These are phyloP conservation scores for Micromesistius poutassou DNA, from an alignment of 2,797 vertebrate genomes.

Conservation along the genomic window DNA sequence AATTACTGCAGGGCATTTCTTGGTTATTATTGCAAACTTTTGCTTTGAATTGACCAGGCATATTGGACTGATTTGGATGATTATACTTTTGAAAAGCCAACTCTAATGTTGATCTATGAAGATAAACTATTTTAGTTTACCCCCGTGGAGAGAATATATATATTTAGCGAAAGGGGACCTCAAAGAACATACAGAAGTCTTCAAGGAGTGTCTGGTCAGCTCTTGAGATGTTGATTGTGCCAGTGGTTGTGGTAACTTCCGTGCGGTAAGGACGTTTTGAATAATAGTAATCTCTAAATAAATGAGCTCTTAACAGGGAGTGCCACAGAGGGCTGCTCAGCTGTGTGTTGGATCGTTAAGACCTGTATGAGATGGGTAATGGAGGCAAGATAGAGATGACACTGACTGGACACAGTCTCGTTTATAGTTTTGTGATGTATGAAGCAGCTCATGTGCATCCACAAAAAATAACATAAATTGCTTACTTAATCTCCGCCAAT, in stretches of 20 bases:
- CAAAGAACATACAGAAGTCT: slow-evolving; percentile 10
- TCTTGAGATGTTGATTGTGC: slow-evolving; percentile 44
- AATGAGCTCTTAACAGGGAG: too few species aligned
- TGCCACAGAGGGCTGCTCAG: not conserved
- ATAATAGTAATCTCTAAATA: not conserved
- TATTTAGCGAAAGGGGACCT: slow-evolving; percentile 64
- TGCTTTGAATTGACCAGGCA: not conserved
- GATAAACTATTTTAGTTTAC: slow-evolving; percentile 39
- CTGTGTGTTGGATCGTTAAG: not conserved
- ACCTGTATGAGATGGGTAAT: not conserved
- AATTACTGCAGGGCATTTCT: not conserved
- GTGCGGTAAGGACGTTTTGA: not conserved
- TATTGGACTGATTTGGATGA: not conserved
- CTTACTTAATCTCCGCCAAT: not conserved
- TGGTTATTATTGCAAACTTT: not conserved
- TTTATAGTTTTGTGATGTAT: not conserved
- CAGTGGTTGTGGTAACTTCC: not conserved
- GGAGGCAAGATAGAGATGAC: not conserved
- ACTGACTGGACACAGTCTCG: too few species aligned
- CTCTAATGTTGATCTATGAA: slow-evolving; percentile 44
- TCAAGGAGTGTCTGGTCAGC: slow-evolving; percentile 36
- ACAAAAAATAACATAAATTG: not conserved
- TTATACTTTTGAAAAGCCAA: slow-evolving; percentile 7
- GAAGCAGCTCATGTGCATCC: not conserved
- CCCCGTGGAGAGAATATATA: slow-evolving; percentile 29